A percentile compares a stretch with the other conserved stretches of the same genome.
Conservation (phyloP, 2,888 invertebrate genomes). For the Dinocampus coccinellae region DNA sequence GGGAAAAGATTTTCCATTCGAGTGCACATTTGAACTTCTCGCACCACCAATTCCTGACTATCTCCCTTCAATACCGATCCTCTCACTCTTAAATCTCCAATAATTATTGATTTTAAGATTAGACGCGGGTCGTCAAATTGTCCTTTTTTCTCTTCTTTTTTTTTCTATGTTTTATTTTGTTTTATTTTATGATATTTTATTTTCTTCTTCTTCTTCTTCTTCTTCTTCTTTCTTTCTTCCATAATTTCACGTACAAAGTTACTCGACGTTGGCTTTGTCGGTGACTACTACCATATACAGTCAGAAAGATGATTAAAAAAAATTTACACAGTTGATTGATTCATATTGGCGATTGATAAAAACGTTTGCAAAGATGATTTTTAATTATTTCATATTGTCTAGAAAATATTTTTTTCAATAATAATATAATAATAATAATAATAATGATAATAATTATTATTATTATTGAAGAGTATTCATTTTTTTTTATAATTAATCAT, state of each 20-base stretch:
- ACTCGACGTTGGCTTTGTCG: no score
- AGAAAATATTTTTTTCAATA: no score
- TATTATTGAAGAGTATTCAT: no score
- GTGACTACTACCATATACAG: not conserved
- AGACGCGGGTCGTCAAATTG: conserved; percentile 25
- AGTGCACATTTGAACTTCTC: conserved; percentile 42
- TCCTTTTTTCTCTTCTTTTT: conserved; percentile 11
- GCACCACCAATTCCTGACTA: conserved; percentile 33
- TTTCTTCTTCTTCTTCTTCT: not conserved
- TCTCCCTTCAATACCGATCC: conserved; percentile 22
- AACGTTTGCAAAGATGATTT: not conserved
- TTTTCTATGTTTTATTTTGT: not conserved
- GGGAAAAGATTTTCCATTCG: conserved; percentile 44
- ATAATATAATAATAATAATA: no score
- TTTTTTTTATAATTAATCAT: no score
- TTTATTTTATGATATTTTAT: not conserved
- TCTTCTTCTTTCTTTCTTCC: no score
- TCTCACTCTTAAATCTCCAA: conserved; percentile 23
- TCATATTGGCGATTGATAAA: not conserved
- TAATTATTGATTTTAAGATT: conserved; percentile 46
- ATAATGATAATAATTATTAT: no score
- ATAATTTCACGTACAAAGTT: no score
- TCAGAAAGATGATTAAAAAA: conserved; percentile 21
- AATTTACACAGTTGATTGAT: no score
- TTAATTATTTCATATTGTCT: not conserved